A percentile compares a stretch with the other conserved stretches of the same genome.
Conservation (phyloP, 2,797 vertebrate species). For the Argentina silus region DNA sequence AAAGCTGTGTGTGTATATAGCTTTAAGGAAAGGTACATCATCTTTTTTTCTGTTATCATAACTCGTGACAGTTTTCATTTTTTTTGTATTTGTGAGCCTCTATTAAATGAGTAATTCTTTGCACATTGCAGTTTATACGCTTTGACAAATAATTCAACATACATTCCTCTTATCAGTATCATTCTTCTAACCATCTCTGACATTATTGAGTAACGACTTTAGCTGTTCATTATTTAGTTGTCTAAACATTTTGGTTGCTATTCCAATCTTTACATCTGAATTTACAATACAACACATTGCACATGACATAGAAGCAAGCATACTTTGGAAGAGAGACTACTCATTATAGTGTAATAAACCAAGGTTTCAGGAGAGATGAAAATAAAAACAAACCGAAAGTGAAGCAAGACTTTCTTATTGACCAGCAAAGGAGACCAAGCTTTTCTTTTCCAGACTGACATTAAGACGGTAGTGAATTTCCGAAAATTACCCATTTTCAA, state of each 20-base stretch:
- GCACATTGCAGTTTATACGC: background rate
- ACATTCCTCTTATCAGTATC: no score
- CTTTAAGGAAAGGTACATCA: background rate
- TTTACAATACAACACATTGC: background rate
- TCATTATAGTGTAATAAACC: background rate
- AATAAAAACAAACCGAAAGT: background rate
- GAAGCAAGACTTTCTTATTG: background rate
- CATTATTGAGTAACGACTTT: no score
- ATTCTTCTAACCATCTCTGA: no score
- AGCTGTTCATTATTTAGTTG: no score
- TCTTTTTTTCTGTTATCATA: background rate
- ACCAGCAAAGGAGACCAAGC: background rate
- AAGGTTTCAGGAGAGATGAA: background rate
- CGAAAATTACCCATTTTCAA: no score
- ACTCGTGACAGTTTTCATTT: background rate
- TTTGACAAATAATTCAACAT: background rate
- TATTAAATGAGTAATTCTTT: background rate
- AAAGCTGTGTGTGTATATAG: conserved; percentile 10
- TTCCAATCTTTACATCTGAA: background rate
- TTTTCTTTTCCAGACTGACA: background rate
- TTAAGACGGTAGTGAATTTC: background rate
- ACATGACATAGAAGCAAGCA: background rate
- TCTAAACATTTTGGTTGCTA: no score
- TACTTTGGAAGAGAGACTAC: background rate
- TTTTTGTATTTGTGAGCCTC: background rate